These are phyloP conservation scores for Papilio glaucus DNA, from an alignment of 1,140 invertebrate species.

Conservation along the genomic window DNA sequence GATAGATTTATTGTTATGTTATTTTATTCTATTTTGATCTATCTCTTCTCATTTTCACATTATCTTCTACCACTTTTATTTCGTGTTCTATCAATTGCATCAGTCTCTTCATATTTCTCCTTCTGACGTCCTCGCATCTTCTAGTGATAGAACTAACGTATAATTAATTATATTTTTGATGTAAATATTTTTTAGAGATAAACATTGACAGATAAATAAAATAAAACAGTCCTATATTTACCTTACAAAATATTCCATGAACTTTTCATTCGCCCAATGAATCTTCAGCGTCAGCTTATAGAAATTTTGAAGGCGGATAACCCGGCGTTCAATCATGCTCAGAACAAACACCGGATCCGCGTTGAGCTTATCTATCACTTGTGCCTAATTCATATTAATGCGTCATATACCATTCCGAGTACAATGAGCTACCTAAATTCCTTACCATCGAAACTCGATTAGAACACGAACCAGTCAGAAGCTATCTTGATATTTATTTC, in stretches of 20 bases:
- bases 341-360: conserved; percentile 37
- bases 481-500: neutral
- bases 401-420: conserved; percentile 4
- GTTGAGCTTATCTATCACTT: conserved; percentile 34
- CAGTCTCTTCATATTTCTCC: too few species aligned
- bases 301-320: neutral
- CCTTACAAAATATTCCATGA: conserved; percentile 4
- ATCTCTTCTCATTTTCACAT: too few species aligned
- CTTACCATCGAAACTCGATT: conserved; percentile 18
- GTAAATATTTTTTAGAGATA: neutral
- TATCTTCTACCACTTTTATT: too few species aligned
- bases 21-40: too few species aligned
- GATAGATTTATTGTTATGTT: too few species aligned
- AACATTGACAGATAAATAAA: neutral
- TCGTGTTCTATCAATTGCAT: too few species aligned
- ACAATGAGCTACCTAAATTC: neutral
- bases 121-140: too few species aligned
- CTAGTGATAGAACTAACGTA: too few species aligned
- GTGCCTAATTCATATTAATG: conserved; percentile 36
- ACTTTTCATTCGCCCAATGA: neutral
- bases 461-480: neutral
- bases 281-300: neutral
- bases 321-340: conserved; percentile 32
- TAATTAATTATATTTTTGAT: too few species aligned
- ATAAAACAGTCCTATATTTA: neutral